Evolutionary conservation across 1,140 invertebrate species (phyloP).

Genomic region (Acromyrmex heyeri): DNA sequence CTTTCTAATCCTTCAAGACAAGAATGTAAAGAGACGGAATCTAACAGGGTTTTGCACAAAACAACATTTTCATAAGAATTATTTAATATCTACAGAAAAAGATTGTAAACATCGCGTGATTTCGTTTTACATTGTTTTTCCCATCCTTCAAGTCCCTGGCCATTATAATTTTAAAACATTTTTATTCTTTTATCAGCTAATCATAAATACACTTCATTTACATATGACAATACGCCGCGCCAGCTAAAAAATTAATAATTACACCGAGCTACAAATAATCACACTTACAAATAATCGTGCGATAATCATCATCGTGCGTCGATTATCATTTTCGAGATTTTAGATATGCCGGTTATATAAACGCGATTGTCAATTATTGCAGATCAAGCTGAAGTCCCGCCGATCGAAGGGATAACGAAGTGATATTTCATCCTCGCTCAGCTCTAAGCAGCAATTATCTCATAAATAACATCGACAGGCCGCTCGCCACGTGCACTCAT

Average conservation of each 20-base stretch:
- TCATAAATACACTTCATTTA: slow-evolving; percentile 23
- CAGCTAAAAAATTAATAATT: slow-evolving; percentile 4
- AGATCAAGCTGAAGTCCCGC: slow-evolving; percentile 27
- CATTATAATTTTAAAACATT: slow-evolving; percentile 14
- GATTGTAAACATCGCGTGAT: neutral
- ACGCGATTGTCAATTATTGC: slow-evolving; percentile 51
- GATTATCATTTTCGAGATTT: slow-evolving; percentile 37
- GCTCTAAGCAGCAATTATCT: slow-evolving; percentile 47
- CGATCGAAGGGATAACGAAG: slow-evolving; percentile 33
- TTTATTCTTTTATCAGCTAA: slow-evolving; percentile 30
- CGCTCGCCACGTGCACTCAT: slow-evolving; percentile 27
- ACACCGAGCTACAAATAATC: slow-evolving; percentile 8
- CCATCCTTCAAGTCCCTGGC: neutral
- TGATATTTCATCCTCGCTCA: slow-evolving; percentile 29
- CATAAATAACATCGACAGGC: slow-evolving; percentile 44
- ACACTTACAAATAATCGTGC: slow-evolving; percentile 30
- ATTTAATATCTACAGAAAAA: slow-evolving; percentile 4
- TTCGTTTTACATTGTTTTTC: slow-evolving; percentile 24
- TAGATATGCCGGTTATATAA: slow-evolving; percentile 43
- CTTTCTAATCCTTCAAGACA: slow-evolving; percentile 25
- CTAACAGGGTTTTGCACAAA: neutral
- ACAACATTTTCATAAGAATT: slow-evolving; percentile 19
- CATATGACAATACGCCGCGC: slow-evolving; percentile 7
- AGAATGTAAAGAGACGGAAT: neutral
- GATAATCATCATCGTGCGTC: slow-evolving; percentile 32